Percentiles rank a stretch among this genome's conserved stretches.
Conservation (phyloP, 2,797 vertebrate species). For the Amblyopsis hoosieri region DNA sequence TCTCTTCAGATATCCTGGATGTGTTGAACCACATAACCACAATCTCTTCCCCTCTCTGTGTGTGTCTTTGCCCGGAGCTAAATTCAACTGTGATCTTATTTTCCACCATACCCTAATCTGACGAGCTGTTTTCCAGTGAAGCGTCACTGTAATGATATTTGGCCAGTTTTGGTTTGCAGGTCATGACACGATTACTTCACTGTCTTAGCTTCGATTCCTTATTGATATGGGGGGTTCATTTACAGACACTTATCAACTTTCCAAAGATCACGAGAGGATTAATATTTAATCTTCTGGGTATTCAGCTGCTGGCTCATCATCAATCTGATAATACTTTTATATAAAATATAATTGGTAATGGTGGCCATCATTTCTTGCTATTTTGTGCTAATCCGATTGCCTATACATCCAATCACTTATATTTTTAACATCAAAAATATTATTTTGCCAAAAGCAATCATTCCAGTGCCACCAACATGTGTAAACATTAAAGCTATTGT, state of each 20-base stretch:
- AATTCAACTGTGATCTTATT: conserved; percentile 19
- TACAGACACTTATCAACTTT: conserved; percentile 16
- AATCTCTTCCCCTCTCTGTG: conserved; percentile 11
- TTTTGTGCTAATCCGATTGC: conserved; percentile 7
- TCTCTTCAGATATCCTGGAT: conserved; percentile 26
- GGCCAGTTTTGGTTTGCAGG: neutral
- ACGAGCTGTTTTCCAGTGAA: conserved; percentile 3
- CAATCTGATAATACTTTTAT: conserved; percentile 16
- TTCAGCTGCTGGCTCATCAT: conserved; percentile 7
- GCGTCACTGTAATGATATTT: conserved; percentile 1
- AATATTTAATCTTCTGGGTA: conserved; percentile 14
- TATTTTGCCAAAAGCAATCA: too few species aligned
- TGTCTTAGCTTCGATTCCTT: conserved; percentile 2
- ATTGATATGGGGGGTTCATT: conserved; percentile 10
- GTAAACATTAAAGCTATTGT: neutral
- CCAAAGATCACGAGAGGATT: conserved; percentile 7
- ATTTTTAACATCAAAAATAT: too few species aligned
- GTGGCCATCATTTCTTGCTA: neutral
- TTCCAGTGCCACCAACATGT: neutral
- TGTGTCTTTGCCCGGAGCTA: conserved; percentile 24
- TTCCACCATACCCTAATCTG: neutral
- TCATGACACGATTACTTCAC: too few species aligned
- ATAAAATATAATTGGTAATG: conserved; percentile 15
- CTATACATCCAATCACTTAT: too few species aligned
- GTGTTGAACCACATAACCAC: conserved; percentile 24